phyloP scores from a whole-genome alignment of 2,113 vertebrate genomes.

The Stigmatopora argus region DNA sequence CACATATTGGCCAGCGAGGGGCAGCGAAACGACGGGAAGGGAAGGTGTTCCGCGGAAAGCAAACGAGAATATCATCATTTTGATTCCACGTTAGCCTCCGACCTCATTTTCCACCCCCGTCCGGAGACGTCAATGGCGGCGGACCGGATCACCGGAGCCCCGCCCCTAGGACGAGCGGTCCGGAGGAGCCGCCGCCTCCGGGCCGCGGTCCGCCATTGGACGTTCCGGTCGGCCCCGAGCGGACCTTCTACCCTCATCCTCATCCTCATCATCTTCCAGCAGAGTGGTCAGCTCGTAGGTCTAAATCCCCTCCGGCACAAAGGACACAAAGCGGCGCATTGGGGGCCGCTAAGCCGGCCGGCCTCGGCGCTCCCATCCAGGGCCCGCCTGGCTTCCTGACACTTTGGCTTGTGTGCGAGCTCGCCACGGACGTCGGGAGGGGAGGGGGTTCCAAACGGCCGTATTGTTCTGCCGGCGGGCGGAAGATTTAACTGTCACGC shows the following conservation, averaged over 20 bases:
- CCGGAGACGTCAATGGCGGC: too few relatives aligned
- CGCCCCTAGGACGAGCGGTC: neutral
- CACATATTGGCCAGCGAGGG: constrained; percentile 11
- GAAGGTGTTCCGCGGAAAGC: neutral
- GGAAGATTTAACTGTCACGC: constrained; percentile 85
- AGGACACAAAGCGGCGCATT: constrained; percentile 78
- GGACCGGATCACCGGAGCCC: too few relatives aligned
- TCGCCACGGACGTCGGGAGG: neutral
- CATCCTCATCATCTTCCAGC: constrained; percentile 78
- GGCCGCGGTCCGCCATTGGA: constrained; percentile 27
- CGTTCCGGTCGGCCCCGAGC: constrained; percentile 48
- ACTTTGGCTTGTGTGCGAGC: neutral
- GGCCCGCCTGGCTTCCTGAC: constrained; percentile 81
- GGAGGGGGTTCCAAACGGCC: constrained; percentile 67
- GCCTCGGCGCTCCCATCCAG: constrained; percentile 67
- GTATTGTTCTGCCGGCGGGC: constrained; percentile 76
- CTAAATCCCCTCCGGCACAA: constrained; percentile 82
- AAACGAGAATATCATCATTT: too few relatives aligned
- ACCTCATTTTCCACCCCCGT: too few relatives aligned
- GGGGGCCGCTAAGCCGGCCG: constrained; percentile 65
- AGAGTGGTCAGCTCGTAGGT: constrained; percentile 79
- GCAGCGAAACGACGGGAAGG: constrained; percentile 13
- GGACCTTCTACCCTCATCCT: constrained; percentile 75
- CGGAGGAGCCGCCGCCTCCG: neutral
- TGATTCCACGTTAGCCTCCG: too few relatives aligned